Evolutionary conservation across 64 coral and sea anemone species (phyloP).

Genomic region (Montipora foliosa): DNA sequence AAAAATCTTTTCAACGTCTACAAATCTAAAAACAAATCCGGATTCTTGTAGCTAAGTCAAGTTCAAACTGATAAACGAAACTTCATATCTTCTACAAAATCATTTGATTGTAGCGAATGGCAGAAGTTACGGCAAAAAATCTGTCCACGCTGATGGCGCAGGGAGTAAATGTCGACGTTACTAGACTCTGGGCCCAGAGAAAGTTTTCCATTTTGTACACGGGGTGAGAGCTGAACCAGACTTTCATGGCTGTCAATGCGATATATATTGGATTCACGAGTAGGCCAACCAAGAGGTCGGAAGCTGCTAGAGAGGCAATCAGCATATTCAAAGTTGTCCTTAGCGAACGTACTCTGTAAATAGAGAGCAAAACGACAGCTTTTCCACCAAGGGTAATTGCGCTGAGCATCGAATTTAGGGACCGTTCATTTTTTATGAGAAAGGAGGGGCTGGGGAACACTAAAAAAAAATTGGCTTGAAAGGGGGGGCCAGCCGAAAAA

Average conservation of each 20-base stretch:
- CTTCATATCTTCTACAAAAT: too few species aligned
- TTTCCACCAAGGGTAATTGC: slow-evolving; percentile 54
- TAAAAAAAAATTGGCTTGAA: too few species aligned
- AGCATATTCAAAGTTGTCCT: slow-evolving; percentile 63
- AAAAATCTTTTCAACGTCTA: too few species aligned
- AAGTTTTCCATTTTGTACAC: slow-evolving; percentile 76
- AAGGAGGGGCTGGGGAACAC: too few species aligned
- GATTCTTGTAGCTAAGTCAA: too few species aligned
- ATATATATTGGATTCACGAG: slow-evolving; percentile 61
- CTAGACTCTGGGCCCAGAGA: slow-evolving; percentile 67
- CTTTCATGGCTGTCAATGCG: not conserved
- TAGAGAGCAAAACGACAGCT: slow-evolving; percentile 51
- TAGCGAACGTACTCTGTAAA: slow-evolving; percentile 52
- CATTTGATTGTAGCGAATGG: slow-evolving; percentile 6
- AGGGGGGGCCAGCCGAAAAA: too few species aligned
- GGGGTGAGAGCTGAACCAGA: not conserved
- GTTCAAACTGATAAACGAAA: too few species aligned
- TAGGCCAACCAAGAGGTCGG: slow-evolving; percentile 57
- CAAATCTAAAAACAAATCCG: too few species aligned
- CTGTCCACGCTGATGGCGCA: slow-evolving; percentile 61
- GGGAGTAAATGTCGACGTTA: slow-evolving; percentile 56
- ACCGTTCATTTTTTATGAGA: too few species aligned
- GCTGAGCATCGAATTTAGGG: slow-evolving; percentile 33
- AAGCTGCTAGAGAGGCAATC: slow-evolving; percentile 69
- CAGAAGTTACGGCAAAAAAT: slow-evolving; percentile 33